Evolutionary conservation across 92 coral and sea anemone species (phyloP), one percentile per base, ranked within the genome.

Genomic region (Desmophyllum pertusum): DNA sequence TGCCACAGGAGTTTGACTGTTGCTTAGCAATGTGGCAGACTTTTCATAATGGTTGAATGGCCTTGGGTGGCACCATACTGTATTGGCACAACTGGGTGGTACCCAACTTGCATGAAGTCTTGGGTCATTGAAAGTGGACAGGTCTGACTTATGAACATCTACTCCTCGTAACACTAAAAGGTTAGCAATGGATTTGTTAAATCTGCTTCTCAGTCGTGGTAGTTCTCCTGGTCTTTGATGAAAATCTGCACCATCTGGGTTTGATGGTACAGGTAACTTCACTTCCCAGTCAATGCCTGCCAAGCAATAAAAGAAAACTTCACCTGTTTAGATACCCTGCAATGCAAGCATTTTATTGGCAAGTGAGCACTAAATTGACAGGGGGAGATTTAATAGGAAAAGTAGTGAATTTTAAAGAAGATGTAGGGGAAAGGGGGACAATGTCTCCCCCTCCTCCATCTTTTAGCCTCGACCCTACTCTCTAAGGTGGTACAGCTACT

Each of bases 231-330:
- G 85, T 43, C 82, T 84, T 35, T 72, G 88, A 53, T 81, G 90
- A 79, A 53, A 61, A 67, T 62, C 80, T 31, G 74, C 89, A 55
- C 77, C 79, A 61, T 94, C 89, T 29, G 87, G 86, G 79, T 75
- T 87, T 33, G 83, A 86, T 50, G 81, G 89, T 35, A 84, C 61
- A 36, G 99, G 95, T 55, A 93, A 74, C 80, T 89, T 93, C 73
- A 97, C 85, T 78, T 93, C 96, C 99, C 99, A 97, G 92, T 97
- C 90, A 65, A 97, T 92, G 17, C 99, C 99, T 97, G 79, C 43
- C 62, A 72, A 57, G 46, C 15, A 62, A 75, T n/a, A 27, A 41
- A 21, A 63, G 21, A 21, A 67, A 69, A n/a, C n/a, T n/a, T n/a
- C n/a, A n/a, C n/a, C n/a, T n/a, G n/a, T n/a, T n/a, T n/a, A n/a